Percentiles rank a stretch among this genome's conserved stretches.
phyloP scores from a whole-genome alignment of 2,888 invertebrate species.

The Philopedon plagiatum region DNA sequence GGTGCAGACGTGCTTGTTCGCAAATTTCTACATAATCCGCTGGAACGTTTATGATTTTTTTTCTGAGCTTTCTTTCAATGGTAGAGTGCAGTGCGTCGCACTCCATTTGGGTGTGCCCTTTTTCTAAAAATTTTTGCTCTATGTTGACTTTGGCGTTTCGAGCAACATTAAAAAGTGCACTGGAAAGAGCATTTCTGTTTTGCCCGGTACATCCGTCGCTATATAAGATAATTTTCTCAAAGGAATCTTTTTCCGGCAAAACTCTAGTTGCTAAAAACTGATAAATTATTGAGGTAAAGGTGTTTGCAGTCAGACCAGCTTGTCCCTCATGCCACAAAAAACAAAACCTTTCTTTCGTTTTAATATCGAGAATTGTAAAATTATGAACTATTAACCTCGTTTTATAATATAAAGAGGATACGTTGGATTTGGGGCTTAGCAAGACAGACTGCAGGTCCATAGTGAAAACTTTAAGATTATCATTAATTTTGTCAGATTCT shows the following conservation, averaged over 20 bases:
- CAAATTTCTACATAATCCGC: too few species aligned
- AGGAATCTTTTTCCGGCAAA: neutral
- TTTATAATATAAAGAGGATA: slow-evolving; percentile 17
- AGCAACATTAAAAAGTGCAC: slow-evolving; percentile 39
- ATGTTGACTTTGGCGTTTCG: slow-evolving; percentile 19
- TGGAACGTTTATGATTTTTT: slow-evolving; percentile 27
- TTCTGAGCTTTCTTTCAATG: slow-evolving; percentile 24
- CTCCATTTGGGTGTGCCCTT: too few species aligned
- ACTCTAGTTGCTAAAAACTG: slow-evolving; percentile 22
- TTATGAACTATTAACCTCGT: slow-evolving; percentile 28
- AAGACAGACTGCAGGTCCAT: slow-evolving; percentile 34
- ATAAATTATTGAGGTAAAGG: neutral
- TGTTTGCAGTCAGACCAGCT: slow-evolving; percentile 29
- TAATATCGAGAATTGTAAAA: slow-evolving; percentile 31
- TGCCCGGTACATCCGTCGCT: slow-evolving; percentile 34
- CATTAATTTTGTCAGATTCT: neutral
- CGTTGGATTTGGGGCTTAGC: slow-evolving; percentile 16
- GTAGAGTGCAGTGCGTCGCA: too few species aligned
- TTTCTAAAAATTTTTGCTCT: slow-evolving; percentile 45
- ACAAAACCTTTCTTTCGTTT: slow-evolving; percentile 28
- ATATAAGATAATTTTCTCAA: slow-evolving; percentile 20
- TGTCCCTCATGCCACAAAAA: slow-evolving; percentile 39
- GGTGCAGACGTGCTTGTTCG: slow-evolving; percentile 4
- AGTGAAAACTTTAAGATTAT: slow-evolving; percentile 22
- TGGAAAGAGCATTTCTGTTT: slow-evolving; percentile 42